Conservation (phyloP, 2,113 vertebrate genomes). For the Morone chrysops region DNA sequence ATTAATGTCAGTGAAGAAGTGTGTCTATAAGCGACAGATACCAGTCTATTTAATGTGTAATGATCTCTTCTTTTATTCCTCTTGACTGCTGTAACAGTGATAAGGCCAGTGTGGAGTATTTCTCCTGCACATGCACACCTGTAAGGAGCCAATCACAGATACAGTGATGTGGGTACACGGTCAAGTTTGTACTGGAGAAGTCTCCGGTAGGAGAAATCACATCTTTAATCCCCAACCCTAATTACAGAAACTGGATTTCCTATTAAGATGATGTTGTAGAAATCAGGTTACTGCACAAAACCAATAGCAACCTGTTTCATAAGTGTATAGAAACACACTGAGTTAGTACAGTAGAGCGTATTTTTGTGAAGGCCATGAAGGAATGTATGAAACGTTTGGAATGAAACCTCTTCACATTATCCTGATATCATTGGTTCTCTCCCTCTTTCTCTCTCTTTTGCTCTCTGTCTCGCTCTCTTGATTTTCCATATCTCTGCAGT, state of each 20-base stretch:
- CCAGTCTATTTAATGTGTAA: not conserved
- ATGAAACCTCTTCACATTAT: slow-evolving; percentile 6
- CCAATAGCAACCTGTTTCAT: not conserved
- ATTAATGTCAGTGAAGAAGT: not conserved
- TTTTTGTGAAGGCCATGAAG: slow-evolving; percentile 5
- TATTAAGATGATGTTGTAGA: not conserved
- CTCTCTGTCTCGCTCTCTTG: slow-evolving; percentile 7
- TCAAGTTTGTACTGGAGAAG: not conserved
- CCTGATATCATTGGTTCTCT: slow-evolving; percentile 10
- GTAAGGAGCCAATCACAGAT: not conserved
- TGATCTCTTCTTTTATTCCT: not conserved
- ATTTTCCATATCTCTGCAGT: slow-evolving; percentile 75
- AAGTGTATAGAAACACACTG: not conserved
- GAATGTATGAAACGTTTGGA: slow-evolving; percentile 10
- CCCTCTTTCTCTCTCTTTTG: not conserved
- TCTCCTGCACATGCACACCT: not conserved
- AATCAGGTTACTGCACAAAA: not conserved
- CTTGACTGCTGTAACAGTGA: not conserved
- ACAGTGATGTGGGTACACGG: not conserved
- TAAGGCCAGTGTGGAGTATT: not conserved
- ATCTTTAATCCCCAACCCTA: not conserved
- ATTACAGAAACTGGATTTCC: not conserved
- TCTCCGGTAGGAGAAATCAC: not conserved
- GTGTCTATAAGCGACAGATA: not conserved
- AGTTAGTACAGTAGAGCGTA: not conserved